phyloP scores from a whole-genome alignment of 2,113 vertebrate genomes.

The Thalassoma bifasciatum region DNA sequence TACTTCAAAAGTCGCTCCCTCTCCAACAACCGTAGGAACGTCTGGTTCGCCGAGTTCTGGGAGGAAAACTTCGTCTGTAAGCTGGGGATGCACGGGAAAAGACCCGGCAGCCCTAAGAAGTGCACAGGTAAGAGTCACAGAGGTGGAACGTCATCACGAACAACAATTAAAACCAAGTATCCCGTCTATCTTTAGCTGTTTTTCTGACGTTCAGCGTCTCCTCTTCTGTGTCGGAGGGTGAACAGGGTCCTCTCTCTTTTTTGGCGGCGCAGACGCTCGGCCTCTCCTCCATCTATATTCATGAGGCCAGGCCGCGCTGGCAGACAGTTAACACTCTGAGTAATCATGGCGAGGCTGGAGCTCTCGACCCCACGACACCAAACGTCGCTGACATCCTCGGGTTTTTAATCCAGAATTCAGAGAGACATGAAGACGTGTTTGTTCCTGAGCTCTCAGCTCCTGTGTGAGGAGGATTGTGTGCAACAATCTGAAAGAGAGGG shows the following conservation, averaged over 20 bases:
- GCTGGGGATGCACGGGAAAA: conserved; percentile 76
- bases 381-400: background rate
- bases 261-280: background rate
- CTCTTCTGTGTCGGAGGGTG: background rate
- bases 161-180: no score
- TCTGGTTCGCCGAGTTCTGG: conserved; percentile 91
- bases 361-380: background rate
- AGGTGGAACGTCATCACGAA: background rate
- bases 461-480: background rate
- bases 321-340: conserved; percentile 18
- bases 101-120: conserved; percentile 65
- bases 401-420: conserved; percentile 16
- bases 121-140: conserved; percentile 66
- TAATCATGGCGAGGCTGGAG: conserved; percentile 9
- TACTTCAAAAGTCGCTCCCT: conserved; percentile 78
- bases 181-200: no score
- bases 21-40: conserved; percentile 75
- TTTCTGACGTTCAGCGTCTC: background rate
- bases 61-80: conserved; percentile 98
- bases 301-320: background rate
- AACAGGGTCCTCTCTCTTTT: background rate
- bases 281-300: conserved; percentile 35
- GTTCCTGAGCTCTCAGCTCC: background rate
- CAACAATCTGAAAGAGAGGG: background rate
- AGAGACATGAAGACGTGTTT: conserved; percentile 17